A percentile compares a stretch with the other conserved stretches of the same genome.
phyloP scores from a whole-genome alignment of 92 coral and sea anemone genomes.

The Zoanthus solanderi region DNA sequence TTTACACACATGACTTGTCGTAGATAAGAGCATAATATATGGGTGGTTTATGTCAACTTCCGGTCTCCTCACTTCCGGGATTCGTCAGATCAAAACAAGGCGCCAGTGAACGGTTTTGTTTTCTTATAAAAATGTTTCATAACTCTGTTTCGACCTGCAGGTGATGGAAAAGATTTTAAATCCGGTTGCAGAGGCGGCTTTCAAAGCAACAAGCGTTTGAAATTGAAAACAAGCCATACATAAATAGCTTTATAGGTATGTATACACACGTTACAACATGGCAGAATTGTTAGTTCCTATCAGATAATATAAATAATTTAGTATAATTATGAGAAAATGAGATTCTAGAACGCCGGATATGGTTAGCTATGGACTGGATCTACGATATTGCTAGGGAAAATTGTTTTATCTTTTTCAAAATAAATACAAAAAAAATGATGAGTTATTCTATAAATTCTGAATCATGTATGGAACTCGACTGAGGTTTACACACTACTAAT shows the following conservation, averaged over 20 bases:
- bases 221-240: not conserved
- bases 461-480: not conserved
- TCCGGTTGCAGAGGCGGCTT: not conserved
- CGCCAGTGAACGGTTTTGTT: not conserved
- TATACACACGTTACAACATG: too few relatives aligned
- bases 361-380: not conserved
- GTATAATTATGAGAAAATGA: not conserved
- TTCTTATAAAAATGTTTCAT: not conserved
- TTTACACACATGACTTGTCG: conserved; percentile 21
- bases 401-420: not conserved
- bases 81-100: conserved; percentile 8
- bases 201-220: not conserved
- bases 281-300: not conserved
- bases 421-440: not conserved
- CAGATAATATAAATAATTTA: not conserved
- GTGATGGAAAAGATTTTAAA: not conserved
- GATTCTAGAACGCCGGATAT: not conserved
- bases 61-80: conserved; percentile 41
- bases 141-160: not conserved
- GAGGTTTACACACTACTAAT: not conserved
- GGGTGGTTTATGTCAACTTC: conserved; percentile 35
- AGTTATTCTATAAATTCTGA: not conserved
- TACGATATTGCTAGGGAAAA: not conserved
- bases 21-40: not conserved
- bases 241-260: not conserved